phyloP scores from a whole-genome alignment of 2,888 invertebrate genomes.

The Aproaerema taeniolella region DNA sequence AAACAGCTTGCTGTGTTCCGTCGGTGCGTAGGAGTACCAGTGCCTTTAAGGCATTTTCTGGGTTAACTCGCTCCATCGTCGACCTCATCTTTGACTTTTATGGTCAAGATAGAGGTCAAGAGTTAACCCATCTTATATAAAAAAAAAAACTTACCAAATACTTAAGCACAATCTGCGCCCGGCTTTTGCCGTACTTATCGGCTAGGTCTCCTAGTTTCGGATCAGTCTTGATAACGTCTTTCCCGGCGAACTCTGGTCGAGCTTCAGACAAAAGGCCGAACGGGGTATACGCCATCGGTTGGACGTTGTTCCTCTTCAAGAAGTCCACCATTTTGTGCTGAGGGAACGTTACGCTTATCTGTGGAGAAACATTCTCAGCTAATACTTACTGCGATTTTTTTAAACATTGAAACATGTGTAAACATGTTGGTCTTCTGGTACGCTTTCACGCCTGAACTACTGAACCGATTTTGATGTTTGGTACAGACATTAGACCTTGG shows the following conservation, averaged over 20 bases:
- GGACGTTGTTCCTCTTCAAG: constrained; percentile 80
- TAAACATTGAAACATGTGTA: constrained; percentile 25
- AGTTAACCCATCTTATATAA: too few species aligned
- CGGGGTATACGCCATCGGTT: constrained; percentile 85
- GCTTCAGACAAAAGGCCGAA: constrained; percentile 74
- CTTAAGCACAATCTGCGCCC: constrained; percentile 81
- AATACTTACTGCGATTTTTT: constrained; percentile 30
- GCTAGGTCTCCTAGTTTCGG: constrained; percentile 75
- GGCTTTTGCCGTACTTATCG: constrained; percentile 79
- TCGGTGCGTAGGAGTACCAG: too few species aligned
- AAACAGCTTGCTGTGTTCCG: too few species aligned
- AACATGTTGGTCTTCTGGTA: constrained; percentile 12
- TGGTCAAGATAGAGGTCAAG: too few species aligned
- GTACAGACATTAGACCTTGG: too few species aligned
- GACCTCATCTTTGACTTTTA: too few species aligned
- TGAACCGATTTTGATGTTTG: too few species aligned
- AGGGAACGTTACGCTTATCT: constrained; percentile 81
- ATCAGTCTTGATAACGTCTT: constrained; percentile 78
- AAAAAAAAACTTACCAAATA: constrained; percentile 82
- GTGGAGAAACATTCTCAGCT: constrained; percentile 15
- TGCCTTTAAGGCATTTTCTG: too few species aligned
- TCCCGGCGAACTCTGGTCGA: constrained; percentile 61
- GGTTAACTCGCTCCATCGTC: too few species aligned
- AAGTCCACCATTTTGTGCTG: constrained; percentile 83
- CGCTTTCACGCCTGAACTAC: too few species aligned